Evolutionary conservation across 2,888 invertebrate genomes (phyloP).

Genomic region (Desoria tigrina): DNA sequence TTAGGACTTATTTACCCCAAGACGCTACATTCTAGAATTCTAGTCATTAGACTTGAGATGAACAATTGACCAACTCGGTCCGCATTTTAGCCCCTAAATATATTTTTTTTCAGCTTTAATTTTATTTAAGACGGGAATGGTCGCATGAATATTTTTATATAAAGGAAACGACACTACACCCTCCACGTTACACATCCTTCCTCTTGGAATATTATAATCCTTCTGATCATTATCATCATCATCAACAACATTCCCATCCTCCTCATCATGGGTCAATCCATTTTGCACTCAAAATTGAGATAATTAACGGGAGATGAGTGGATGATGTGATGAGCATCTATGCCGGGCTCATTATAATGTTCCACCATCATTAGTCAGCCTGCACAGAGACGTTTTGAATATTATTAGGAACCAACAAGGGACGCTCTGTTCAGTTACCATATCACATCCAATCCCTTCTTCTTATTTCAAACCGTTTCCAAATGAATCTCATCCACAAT

Average conservation of each 20-base stretch:
- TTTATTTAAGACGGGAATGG: too few species aligned
- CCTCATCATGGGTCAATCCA: conserved; percentile 23
- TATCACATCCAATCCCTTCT: not conserved
- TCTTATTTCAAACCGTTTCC: too few species aligned
- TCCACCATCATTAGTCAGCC: conserved; percentile 37
- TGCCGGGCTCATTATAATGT: conserved; percentile 46
- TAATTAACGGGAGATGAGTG: conserved; percentile 20
- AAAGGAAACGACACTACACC: conserved; percentile 16
- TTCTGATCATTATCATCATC: conserved; percentile 6
- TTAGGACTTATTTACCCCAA: too few species aligned
- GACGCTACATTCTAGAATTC: too few species aligned
- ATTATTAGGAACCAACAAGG: conserved; percentile 1
- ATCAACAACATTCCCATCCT: too few species aligned
- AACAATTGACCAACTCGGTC: too few species aligned
- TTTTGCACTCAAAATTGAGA: conserved; percentile 22
- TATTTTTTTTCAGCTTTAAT: too few species aligned
- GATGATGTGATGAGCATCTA: conserved; percentile 9
- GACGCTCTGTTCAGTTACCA: not conserved
- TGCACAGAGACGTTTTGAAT: conserved; percentile 5
- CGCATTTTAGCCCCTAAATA: too few species aligned
- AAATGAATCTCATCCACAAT: too few species aligned
- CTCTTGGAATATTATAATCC: not conserved
- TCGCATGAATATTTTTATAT: too few species aligned
- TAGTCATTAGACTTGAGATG: too few species aligned
- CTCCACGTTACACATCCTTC: not conserved